Base-by-base conservation (phyloP, 2,113 vertebrate genomes). In the Colistium nudipinnis region DNA sequence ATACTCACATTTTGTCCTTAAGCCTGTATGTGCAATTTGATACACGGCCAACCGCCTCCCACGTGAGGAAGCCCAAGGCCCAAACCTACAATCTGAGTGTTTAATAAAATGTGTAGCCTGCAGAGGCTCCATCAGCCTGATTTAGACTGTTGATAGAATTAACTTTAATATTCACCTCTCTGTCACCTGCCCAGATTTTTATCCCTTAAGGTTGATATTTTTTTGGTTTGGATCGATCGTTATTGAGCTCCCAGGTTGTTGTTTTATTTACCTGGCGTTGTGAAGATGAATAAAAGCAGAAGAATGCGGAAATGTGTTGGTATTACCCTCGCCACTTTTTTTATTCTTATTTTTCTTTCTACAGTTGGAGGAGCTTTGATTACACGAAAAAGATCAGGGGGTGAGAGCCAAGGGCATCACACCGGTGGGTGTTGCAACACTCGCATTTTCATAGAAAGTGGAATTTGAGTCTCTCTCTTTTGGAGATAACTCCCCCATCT, bases 21-120 rank as follows among this genome's bases (percentile, higher is more conserved):
- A 72, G 59, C 28, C 20, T 62, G 11, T 62, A 59, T 43, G 43
- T 27, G 2, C 25, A 59, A 17, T 70, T 44, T 35, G 12, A 45
- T 38, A 4, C 30, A 60, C 5, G 19, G 17, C 28, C 44, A 47
- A 22, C 19, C 16, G 25, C 44, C 30, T 62, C 38, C 38, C 52
- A 47, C 7, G 9, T 24, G 47, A 48, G 5, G 19, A 53, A 31
- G 16, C 24, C 13, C n/a, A 8, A 54, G 31, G 31, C 28, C 52
- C 28, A 30, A 2, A 45, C 13, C n/a, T 8, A 7, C 10, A 48
- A 7, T 78, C 10, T 30, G 47, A 45, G 35, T 22, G 17, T 19
- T 19, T n/a, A 53, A 61, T 11, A 41, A 28, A 10, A 22, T 9
- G 4, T 27, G 19, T 22, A 35, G 28, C 13, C 33, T 33, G 4